Conservation (phyloP, 2,797 vertebrate genomes). For the Apodemus agrarius region DNA sequence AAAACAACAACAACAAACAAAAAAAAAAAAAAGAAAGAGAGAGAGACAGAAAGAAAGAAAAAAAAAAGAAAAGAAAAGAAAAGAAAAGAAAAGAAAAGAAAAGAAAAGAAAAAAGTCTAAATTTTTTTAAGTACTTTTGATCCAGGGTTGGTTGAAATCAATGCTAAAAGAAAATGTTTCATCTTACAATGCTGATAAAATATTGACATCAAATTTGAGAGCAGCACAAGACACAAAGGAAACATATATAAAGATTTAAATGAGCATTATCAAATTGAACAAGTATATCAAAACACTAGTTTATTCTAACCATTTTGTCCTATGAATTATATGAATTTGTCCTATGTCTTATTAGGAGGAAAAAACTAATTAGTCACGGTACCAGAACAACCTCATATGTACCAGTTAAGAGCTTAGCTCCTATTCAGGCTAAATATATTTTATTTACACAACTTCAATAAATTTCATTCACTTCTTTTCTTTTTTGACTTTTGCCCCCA, state of each 20-base stretch:
- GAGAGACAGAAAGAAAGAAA: too few species aligned
- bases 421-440: slow-evolving; percentile 41
- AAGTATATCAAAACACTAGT: slow-evolving; percentile 38
- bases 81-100: background rate
- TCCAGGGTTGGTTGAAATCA: background rate
- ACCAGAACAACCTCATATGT: background rate
- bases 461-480: background rate
- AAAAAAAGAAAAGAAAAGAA: too few species aligned
- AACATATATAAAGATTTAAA: slow-evolving; percentile 28
- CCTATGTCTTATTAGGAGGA: background rate
- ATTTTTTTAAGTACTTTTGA: background rate
- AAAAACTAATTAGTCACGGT: slow-evolving; percentile 9
- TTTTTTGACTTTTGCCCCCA: background rate
- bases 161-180: background rate
- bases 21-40: too few species aligned
- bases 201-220: background rate
- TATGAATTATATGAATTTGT: slow-evolving; percentile 40
- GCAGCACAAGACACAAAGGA: background rate
- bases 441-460: background rate
- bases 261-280: slow-evolving; percentile 35
- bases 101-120: background rate
- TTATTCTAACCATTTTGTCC: background rate
- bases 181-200: slow-evolving; percentile 36
- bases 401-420: background rate
- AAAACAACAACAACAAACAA: too few species aligned